Evolutionary conservation across 1,140 invertebrate species (phyloP), one percentile per base, ranked within the genome.

Genomic region (Brachionus asplanchnoidis): DNA sequence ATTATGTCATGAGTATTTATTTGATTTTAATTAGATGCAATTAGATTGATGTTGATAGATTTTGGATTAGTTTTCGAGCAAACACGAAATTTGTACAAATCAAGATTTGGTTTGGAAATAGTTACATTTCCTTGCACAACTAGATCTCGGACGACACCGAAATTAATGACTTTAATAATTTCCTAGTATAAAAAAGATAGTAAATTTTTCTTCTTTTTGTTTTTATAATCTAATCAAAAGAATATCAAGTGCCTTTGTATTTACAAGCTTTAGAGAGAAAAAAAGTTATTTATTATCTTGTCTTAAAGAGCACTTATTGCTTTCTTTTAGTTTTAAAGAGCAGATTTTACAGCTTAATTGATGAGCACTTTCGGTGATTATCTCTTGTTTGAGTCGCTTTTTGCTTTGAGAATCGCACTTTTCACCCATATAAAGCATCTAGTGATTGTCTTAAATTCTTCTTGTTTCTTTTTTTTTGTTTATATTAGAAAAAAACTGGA

Each of bases 151-250:
- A 77, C 73, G 40, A 20, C 9, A 50, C 20, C 26, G 32, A 20
- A 73, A 73, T 73, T 73, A 73, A 73, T 73, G 68, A 73, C 1
- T 73, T 73, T 9, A 11, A 73, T 73, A 73, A 73, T 73, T 73
- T 73, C 68, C 68, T 73, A 14, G 20, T 50, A 77, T 23, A 77
- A 12, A 77, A 28, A 53, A 50, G 20, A 77, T 36, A 77, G n/a
- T 20, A 14, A 53, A 20, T 77, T 77, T 46, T 46, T 36, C 7
- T 28, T 28, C 26, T 6, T n/a, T n/a, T n/a, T n/a, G 2, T 6
- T 36, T 46, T 77, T 77, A 77, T 77, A 77, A 77, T 77, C 73
- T 77, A 77, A 77, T 77, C 73, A 77, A 77, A 77, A 46, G 73
- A 77, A 77, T 77, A 77, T 77, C 73, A 77, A 77, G 44, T 77